Evolutionary conservation across 64 coral and sea anemone species (phyloP).

Genomic region (Montipora foliosa): DNA sequence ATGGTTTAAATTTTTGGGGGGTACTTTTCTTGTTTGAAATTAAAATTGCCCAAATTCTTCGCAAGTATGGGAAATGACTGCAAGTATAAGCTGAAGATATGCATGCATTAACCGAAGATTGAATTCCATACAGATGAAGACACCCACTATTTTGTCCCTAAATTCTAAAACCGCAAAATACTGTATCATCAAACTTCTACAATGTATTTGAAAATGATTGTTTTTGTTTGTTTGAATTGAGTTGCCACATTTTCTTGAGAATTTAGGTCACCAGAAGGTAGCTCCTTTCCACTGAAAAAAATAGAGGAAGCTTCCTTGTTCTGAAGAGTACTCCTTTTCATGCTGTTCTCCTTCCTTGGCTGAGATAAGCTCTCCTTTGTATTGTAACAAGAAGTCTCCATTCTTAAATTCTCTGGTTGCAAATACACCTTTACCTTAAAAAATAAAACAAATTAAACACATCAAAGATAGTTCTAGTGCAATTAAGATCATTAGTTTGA

Average conservation of each 20-base stretch:
- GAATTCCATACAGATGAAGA: conserved; percentile 31
- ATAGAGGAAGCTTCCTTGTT: not conserved
- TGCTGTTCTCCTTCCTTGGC: conserved; percentile 49
- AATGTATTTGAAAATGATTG: too few relatives aligned
- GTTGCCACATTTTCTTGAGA: not conserved
- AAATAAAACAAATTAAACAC: conserved; percentile 54
- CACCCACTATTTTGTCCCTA: conserved; percentile 24
- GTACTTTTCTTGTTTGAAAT: conserved; percentile 33
- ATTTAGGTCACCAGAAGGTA: not conserved
- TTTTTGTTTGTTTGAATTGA: not conserved
- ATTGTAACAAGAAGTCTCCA: conserved; percentile 62
- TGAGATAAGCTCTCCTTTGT: conserved; percentile 52
- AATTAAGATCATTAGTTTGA: too few relatives aligned
- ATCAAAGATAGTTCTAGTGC: conserved; percentile 15
- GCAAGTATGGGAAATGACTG: conserved; percentile 2
- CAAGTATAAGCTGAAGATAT: conserved; percentile 35
- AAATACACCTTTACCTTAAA: conserved; percentile 63
- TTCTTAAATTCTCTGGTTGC: conserved; percentile 62
- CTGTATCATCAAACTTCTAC: not conserved
- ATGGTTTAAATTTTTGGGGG: not conserved
- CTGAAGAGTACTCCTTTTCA: conserved; percentile 52
- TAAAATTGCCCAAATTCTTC: conserved; percentile 27
- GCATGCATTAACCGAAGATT: conserved; percentile 16
- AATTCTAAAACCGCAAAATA: conserved; percentile 19
- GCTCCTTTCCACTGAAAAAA: too few relatives aligned